These are phyloP conservation scores for Aphaenogaster rudis DNA, from an alignment of 1,140 invertebrate species.

Conservation along the genomic window DNA sequence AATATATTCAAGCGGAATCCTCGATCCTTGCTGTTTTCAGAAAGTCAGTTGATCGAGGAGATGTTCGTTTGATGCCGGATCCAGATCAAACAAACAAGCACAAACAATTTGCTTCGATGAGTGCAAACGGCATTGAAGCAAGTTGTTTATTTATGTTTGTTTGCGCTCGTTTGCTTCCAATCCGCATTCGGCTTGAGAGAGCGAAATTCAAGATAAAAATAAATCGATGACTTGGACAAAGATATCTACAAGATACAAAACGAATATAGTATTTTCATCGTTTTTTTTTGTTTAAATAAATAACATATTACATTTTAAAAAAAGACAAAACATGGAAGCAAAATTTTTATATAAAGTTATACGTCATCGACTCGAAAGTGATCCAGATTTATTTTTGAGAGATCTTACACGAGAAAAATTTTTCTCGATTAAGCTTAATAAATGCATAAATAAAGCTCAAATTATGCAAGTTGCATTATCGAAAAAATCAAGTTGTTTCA, in stretches of 20 bases:
- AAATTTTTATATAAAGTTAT: slow-evolving; percentile 6
- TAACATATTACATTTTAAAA: neutral
- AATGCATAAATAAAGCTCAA: neutral
- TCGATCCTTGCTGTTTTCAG: neutral
- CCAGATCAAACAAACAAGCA: neutral
- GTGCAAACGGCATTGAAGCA: neutral
- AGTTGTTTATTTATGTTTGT: neutral
- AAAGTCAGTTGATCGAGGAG: neutral
- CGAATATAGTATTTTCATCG: neutral
- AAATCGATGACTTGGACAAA: neutral
- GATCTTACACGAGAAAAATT: neutral
- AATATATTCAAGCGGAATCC: slow-evolving; percentile 45
- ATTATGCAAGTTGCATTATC: neutral
- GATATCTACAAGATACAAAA: neutral
- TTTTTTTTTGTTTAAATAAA: neutral
- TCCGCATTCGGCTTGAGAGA: neutral
- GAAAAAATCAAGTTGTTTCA: neutral
- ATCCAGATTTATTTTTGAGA: neutral
- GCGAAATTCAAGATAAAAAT: slow-evolving; percentile 2
- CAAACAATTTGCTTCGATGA: neutral
- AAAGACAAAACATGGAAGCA: neutral
- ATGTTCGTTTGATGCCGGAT: neutral
- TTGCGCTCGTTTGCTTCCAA: neutral
- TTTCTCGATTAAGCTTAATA: neutral
- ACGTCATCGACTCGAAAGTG: neutral